phyloP scores from a whole-genome alignment of 2,797 vertebrate genomes.

The Sparidentex hasta region DNA sequence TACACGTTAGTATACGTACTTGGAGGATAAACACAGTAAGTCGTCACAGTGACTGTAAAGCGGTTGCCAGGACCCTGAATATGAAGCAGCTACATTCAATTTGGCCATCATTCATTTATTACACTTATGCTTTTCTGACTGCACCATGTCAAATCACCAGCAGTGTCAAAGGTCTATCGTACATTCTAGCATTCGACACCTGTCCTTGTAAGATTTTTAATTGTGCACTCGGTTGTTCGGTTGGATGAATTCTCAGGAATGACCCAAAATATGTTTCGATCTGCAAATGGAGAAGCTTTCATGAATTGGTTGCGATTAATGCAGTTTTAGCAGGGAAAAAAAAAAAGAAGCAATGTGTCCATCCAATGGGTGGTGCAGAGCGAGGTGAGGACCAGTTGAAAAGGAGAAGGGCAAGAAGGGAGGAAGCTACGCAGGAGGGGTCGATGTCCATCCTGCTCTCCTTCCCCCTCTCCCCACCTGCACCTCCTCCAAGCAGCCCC shows the following conservation, averaged over 20 bases:
- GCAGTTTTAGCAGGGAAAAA: neutral
- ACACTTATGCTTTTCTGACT: conserved; percentile 3
- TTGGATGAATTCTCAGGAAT: too few relatives aligned
- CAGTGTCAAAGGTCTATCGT: neutral
- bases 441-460: conserved; percentile 67
- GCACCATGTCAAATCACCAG: neutral
- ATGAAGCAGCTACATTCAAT: neutral
- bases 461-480: conserved; percentile 47
- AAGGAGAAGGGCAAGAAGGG: conserved; percentile 13
- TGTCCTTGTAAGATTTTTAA: neutral
- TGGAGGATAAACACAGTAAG: neutral
- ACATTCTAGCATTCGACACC: neutral
- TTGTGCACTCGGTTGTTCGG: neutral
- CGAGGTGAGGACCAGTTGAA: conserved; percentile 15
- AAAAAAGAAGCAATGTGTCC: neutral
- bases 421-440: conserved; percentile 34
- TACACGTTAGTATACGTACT: neutral
- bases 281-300: neutral
- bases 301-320: neutral
- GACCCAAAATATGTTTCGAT: neutral
- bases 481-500: conserved; percentile 54
- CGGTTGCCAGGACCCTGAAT: neutral
- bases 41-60: neutral
- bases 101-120: conserved; percentile 4
- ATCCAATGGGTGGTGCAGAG: too few relatives aligned